Percentiles rank a stretch among this genome's conserved stretches.
Evolutionary conservation across 2,797 vertebrate species (phyloP).

Genomic region (Sciurus vulgaris): DNA sequence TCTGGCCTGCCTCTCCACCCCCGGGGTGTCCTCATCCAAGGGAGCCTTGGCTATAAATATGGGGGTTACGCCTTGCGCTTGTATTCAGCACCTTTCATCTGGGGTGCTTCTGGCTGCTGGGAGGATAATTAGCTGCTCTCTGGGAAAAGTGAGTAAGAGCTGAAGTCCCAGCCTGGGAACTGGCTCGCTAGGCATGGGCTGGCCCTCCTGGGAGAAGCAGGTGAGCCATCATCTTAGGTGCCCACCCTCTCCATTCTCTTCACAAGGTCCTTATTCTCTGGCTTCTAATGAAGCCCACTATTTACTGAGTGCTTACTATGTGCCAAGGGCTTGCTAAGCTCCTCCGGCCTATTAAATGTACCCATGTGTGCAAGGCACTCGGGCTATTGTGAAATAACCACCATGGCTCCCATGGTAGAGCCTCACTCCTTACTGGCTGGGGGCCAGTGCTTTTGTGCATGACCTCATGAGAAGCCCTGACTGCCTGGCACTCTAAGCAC

Average conservation of each 20-base stretch:
- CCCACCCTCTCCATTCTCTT: not conserved
- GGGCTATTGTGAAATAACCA: not conserved
- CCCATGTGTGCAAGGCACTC: not conserved
- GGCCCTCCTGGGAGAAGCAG: not conserved
- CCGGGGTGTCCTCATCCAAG: constrained; percentile 63
- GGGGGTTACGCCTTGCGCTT: constrained; percentile 71
- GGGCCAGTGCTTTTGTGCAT: not conserved
- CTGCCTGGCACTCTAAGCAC: not conserved
- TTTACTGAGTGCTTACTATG: not conserved
- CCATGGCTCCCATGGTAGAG: not conserved
- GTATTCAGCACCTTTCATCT: constrained; percentile 81
- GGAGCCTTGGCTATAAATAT: constrained; percentile 78
- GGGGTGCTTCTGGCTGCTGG: constrained; percentile 57
- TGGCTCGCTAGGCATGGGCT: not conserved
- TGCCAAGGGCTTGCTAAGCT: constrained; percentile 10
- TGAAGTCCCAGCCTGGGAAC: not conserved
- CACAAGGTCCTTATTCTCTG: not conserved
- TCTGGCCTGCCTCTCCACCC: constrained; percentile 74
- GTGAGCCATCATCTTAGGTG: not conserved
- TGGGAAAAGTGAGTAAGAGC: constrained; percentile 75
- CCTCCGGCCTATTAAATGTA: not conserved
- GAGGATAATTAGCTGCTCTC: constrained; percentile 78
- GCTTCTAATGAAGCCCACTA: not conserved
- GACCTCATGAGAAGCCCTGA: constrained; percentile 30
- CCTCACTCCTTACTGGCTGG: not conserved